Conservation (phyloP, 2,113 vertebrate species). For the Rhadina sibilatrix region DNA sequence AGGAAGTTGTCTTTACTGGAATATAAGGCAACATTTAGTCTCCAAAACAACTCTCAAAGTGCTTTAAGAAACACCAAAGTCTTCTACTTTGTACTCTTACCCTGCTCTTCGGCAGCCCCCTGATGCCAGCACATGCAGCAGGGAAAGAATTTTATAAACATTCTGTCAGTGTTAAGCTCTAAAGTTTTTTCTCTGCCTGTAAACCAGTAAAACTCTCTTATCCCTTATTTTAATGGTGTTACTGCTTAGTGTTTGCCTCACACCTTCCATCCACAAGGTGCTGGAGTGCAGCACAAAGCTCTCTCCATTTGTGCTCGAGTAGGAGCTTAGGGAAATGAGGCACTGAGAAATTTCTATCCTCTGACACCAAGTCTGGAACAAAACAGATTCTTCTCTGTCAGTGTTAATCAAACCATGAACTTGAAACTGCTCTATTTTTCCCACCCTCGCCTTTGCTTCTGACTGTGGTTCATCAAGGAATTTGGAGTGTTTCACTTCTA, state of each 20-base stretch:
- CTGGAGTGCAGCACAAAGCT: not conserved
- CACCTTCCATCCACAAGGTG: not conserved
- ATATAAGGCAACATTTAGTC: not conserved
- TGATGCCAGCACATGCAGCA: not conserved
- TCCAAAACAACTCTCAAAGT: not conserved
- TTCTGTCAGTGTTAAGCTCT: not conserved
- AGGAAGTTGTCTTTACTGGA: not conserved
- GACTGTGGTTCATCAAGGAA: not conserved
- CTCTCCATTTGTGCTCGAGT: rapidly evolving
- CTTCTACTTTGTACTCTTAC: not conserved
- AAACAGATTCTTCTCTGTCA: not conserved
- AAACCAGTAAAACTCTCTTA: not conserved
- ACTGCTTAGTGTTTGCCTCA: not conserved
- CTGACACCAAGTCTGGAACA: not conserved
- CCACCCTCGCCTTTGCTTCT: not conserved
- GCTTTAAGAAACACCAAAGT: not conserved
- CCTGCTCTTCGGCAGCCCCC: not conserved
- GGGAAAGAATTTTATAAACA: not conserved
- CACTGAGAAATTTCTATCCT: not conserved
- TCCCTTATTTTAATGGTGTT: not conserved
- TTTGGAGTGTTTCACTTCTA: not conserved
- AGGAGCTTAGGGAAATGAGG: not conserved
- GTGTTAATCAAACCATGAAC: not conserved
- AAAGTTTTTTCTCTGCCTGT: not conserved
- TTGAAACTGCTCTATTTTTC: not conserved